Evolutionary conservation across 2,888 invertebrate species (phyloP), one percentile per base, ranked within the genome.

Genomic region (Octonoba sinensis): DNA sequence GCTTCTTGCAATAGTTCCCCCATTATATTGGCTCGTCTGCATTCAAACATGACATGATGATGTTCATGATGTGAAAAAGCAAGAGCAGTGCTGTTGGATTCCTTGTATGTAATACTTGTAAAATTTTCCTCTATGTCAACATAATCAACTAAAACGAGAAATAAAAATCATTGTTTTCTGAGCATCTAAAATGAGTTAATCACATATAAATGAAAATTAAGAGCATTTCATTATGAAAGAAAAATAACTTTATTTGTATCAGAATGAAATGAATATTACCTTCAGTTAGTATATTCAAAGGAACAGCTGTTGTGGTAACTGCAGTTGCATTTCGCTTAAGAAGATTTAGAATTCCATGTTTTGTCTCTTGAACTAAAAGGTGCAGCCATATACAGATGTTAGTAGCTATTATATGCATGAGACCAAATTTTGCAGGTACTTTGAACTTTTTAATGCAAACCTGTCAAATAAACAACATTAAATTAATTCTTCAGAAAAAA

Each of bases 401-500:
- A 16, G 98, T 97, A 24, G 97, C 98, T 77, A 99, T 95, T 95
- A 99, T 96, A 89, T 99, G 99, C 98, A 98, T 98, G 79, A 98
- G 91, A 1, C 99, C 99, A 87, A 99, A 97, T 84, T 97, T 91
- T 0, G 97, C 97, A 81, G 96, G 92, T 24, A 87, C 87, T 49
- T 85, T 84, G 71, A 86, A 86, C 54, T 86, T 86, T 78, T 86
- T 85, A 69, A 96, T 95, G 90, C 94, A 93, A 92, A 96, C 95
- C 93, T 96, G 36, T 0, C 94, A 70, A 79, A 76, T 11, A 51
- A 54, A 54, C 47, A 12, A 69, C n/a, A 36, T 36, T 36, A 8
- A 8, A 36, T 36, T 36, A 6, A 36, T 11, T 36, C 11, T 36
- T 8, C 36, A 36, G 36, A 36, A 11, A 36, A 4, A 11, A n/a